Conservation (phyloP, 2,888 invertebrate genomes). For the Serripes groenlandicus region DNA sequence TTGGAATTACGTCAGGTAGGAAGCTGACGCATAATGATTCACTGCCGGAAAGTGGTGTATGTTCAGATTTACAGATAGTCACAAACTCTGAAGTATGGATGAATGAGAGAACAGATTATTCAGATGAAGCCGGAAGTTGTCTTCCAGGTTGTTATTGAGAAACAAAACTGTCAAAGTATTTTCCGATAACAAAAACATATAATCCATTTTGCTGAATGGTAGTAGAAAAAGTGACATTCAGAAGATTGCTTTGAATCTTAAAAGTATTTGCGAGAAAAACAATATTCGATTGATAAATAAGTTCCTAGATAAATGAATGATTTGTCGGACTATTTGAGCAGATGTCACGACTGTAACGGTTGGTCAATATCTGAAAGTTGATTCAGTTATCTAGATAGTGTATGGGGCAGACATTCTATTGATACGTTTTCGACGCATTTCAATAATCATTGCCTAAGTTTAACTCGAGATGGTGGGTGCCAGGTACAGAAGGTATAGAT, state of each 20-base stretch:
- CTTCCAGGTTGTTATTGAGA: background rate
- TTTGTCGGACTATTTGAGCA: background rate
- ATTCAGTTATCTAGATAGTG: background rate
- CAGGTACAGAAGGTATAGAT: too few species aligned
- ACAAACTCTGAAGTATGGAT: background rate
- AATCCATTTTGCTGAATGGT: background rate
- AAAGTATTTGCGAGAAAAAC: background rate
- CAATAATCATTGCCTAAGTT: background rate
- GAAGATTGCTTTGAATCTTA: background rate
- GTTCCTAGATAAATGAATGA: background rate
- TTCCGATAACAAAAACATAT: background rate
- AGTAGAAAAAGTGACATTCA: background rate
- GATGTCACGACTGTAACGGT: background rate
- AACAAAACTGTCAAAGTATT: background rate
- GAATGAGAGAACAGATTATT: background rate
- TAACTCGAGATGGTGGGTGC: background rate
- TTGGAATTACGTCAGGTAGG: background rate
- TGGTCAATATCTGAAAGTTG: background rate
- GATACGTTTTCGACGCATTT: background rate
- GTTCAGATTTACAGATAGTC: background rate
- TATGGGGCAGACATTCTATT: background rate
- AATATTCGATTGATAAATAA: background rate
- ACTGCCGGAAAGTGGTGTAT: background rate
- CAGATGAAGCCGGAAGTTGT: background rate
- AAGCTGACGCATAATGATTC: background rate